phyloP scores from a whole-genome alignment of 1,140 invertebrate genomes.

The Trachymyrmex septentrionalis region DNA sequence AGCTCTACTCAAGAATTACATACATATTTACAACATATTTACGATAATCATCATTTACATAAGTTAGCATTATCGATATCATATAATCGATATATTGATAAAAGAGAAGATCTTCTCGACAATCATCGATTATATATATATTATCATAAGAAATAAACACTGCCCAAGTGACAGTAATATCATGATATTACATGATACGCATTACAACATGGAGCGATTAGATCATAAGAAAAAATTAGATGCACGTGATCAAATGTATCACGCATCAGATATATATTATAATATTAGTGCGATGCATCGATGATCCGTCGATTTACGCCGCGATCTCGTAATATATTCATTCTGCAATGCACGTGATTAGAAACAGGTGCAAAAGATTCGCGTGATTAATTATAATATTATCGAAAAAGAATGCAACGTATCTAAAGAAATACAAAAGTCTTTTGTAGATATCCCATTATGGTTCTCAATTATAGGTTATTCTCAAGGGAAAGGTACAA shows the following conservation, averaged over 20 bases:
- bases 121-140: not conserved
- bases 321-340: not conserved
- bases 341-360: not conserved
- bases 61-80: not conserved
- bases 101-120: not conserved
- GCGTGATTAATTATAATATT: not conserved
- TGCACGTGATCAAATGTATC: not conserved
- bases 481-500: slow-evolving; percentile 32
- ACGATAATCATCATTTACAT: not conserved
- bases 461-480: not conserved
- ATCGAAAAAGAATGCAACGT: too few species aligned
- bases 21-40: not conserved
- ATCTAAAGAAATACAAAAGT: not conserved
- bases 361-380: not conserved
- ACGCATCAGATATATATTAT: not conserved
- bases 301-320: not conserved
- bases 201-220: not conserved
- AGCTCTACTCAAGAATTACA: not conserved
- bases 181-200: not conserved
- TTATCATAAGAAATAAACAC: slow-evolving; percentile 21
- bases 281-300: not conserved
- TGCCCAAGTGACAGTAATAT: slow-evolving; percentile 46
- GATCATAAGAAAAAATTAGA: not conserved
- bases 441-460: slow-evolving; percentile 10
- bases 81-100: not conserved